Percentiles rank a stretch among this genome's conserved stretches.
Evolutionary conservation across 2,797 vertebrate genomes (phyloP).

Genomic region (Helicolenus hilgendorfi): DNA sequence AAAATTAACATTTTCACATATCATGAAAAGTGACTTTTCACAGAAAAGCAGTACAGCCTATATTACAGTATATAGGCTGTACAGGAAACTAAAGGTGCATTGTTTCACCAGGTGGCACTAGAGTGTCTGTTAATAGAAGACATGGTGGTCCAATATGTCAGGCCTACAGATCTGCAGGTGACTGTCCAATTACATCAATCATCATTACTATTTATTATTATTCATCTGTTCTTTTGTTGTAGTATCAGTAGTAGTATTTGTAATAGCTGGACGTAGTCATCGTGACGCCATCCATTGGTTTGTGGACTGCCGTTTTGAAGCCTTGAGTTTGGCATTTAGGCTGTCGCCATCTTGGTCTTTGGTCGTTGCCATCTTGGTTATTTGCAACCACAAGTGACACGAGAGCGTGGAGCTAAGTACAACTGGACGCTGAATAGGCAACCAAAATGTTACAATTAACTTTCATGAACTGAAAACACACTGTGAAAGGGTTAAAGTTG

Average conservation of each 20-base stretch:
- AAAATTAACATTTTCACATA: neutral
- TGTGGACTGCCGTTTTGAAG: too few relatives aligned
- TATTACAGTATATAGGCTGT: neutral
- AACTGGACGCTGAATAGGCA: too few relatives aligned
- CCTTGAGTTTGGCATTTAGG: too few relatives aligned
- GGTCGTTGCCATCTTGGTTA: too few relatives aligned
- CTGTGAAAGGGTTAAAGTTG: too few relatives aligned
- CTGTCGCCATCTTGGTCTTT: too few relatives aligned
- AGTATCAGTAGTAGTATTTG: neutral
- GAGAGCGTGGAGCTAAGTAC: too few relatives aligned
- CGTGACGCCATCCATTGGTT: too few relatives aligned
- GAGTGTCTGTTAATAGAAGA: neutral
- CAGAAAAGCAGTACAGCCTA: neutral
- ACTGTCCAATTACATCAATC: neutral
- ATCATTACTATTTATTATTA: neutral
- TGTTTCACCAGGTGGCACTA: constrained; percentile 23
- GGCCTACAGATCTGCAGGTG: neutral
- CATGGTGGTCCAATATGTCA: neutral
- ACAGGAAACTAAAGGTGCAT: neutral
- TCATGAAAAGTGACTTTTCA: neutral
- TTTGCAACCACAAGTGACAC: too few relatives aligned
- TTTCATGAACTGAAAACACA: too few relatives aligned
- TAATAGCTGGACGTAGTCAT: neutral
- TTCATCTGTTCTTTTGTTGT: neutral
- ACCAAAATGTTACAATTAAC: too few relatives aligned